Evolutionary conservation across 1,140 invertebrate genomes (phyloP), one percentile per base, ranked within the genome.

Genomic region (Euura lappo): DNA sequence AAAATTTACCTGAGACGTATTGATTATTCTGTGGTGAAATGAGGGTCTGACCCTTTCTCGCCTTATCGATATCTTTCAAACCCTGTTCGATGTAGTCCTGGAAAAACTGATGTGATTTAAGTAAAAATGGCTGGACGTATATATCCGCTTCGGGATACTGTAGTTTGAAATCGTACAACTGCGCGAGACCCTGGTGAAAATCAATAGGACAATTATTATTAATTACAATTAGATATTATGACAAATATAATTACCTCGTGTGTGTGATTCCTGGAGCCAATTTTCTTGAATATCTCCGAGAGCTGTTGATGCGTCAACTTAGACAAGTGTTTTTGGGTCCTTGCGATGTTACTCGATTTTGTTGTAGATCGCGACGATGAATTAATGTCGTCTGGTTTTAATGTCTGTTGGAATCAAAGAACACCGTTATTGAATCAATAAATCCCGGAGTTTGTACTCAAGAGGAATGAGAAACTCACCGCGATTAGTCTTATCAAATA

Each of bases 61-160:
- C 88, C 74, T 90, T 89, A 75, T 94, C 95, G 60, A 98, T 96
- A 73, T 94, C 92, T 70, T 92, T 92, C 51, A 99, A 88, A 4
- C 96, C 95, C 72, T 94, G 91, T 81, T 96, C 93, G 78, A 99
- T 96, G 82, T 96, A 98, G 78, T 96, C 94, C 86, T 97, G 95
- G 88, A 99, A 98, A 84, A 94, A 96, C 80, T 94, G 93, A 67
- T 96, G 97, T 1, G 95, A 94, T 78, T 95, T 96, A 76, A 94
- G 92, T 79, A 99, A 89, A 84, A 96, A 98, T 45, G 95, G 95
- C 84, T 96, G 94, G 1, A 88, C 81, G 13, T 60, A 60, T n/a
- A 97, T 91, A 83, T 98, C 95, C 28, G 96, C 95, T 76, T 97
- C 95, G 0, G 97, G 97, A 87, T 98, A 92, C 83, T 95, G 92